Evolutionary conservation across 2,113 vertebrate species (phyloP), one percentile per base, ranked within the genome.

Genomic region (Rhagologus leucostigma): DNA sequence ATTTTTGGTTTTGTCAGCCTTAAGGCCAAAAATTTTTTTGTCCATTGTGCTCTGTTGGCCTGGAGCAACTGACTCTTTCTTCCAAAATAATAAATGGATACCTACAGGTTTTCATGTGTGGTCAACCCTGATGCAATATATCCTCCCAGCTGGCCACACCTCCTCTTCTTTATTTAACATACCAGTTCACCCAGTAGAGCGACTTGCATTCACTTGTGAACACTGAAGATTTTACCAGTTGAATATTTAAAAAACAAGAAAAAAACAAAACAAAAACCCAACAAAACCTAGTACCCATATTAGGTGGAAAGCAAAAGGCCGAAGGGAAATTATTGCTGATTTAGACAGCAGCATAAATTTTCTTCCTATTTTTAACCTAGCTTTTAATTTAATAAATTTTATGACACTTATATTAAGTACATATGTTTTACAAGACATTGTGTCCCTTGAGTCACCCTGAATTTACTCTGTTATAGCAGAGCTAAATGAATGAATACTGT

Each of bases 371-470:
- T 99, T 99, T 98, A 98, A 99, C 99, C 99, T 98, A 98, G 97
- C 98, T 99, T 99, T 99, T 99, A 99, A 99, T 99, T 99, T 99
- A 99, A 98, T 98, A 99, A 98, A 99, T 99, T 99, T 99, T 99
- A 99, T 98, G 98, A 98, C 98, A 98, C 97, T 98, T 98, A 99
- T 99, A 99, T 99, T 98, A 99, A 99, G 98, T 99, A 99, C 99
- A 99, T 99, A 98, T 99, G 99, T 99, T 99, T 99, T 99, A 99
- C 99, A 99, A 99, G 99, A 98, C 98, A 97, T 93, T 93, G 96
- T 99, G 99, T 99, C 99, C 99, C 99, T 98, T 98, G 98, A 98
- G 97, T 99, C 98, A 99, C 99, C 99, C 98, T 98, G 97, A 97
- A 97, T 98, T 98, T 98, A 97, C 97, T 97, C 96, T 97, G 96